These are phyloP conservation scores for Caerostris darwini DNA, from an alignment of 1,140 invertebrate species.

Conservation along the genomic window DNA sequence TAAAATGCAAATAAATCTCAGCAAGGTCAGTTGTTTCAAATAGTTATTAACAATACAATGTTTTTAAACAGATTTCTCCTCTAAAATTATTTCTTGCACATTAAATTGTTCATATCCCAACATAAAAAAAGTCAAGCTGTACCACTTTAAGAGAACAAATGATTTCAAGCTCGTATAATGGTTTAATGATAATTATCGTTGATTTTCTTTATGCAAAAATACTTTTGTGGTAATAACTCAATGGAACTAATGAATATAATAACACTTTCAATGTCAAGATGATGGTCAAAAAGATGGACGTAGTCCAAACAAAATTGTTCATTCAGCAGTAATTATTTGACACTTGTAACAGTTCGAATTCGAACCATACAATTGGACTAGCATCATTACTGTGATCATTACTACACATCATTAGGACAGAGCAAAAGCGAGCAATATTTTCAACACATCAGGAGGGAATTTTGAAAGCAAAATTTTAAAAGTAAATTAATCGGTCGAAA, in stretches of 20 bases:
- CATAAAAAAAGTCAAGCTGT: neutral
- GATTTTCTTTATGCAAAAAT: neutral
- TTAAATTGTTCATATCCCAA: too few species aligned
- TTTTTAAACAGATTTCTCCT: too few species aligned
- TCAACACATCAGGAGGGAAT: too few species aligned
- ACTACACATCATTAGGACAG: neutral
- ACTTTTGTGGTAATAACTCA: neutral
- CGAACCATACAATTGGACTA: neutral
- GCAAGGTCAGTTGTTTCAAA: too few species aligned
- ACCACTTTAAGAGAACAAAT: neutral
- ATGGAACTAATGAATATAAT: neutral
- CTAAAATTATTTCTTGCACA: too few species aligned
- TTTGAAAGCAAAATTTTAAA: too few species aligned
- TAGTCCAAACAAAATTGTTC: neutral
- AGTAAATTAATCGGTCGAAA: too few species aligned
- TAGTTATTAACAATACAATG: too few species aligned
- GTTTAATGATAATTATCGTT: neutral
- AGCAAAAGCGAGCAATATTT: neutral
- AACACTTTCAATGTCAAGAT: conserved; percentile 1
- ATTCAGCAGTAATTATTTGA: neutral
- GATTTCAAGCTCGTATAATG: neutral
- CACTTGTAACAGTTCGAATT: neutral
- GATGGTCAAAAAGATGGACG: neutral
- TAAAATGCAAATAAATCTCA: too few species aligned
- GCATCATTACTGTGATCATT: neutral